phyloP scores from a whole-genome alignment of 2,113 vertebrate genomes.

The Serilophus lunatus region DNA sequence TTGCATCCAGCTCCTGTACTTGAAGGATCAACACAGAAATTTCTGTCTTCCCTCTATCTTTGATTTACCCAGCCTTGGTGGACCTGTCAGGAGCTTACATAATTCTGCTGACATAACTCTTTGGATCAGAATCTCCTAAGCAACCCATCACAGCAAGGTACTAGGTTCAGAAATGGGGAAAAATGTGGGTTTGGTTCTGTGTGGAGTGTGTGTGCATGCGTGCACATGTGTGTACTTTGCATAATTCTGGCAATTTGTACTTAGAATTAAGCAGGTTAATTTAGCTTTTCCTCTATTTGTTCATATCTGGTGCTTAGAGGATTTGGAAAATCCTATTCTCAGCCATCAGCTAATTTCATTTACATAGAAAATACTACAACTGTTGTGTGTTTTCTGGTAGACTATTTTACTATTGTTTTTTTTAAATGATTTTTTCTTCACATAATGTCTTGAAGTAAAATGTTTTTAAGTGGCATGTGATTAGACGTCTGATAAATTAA shows the following conservation, averaged over 20 bases:
- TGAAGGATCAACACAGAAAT: neutral
- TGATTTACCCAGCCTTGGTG: neutral
- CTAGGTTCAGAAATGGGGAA: neutral
- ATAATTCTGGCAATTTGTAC: neutral
- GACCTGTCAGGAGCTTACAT: neutral
- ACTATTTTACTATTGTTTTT: neutral
- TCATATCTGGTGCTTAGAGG: slow-evolving; percentile 22
- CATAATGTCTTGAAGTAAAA: neutral
- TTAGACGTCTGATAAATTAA: neutral
- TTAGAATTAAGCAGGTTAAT: slow-evolving; percentile 30
- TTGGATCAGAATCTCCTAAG: slow-evolving; percentile 32
- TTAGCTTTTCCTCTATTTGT: slow-evolving; percentile 21
- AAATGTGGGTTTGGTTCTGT: neutral
- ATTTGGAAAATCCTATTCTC: slow-evolving; percentile 47
- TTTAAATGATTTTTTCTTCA: neutral
- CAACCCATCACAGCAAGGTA: slow-evolving; percentile 21
- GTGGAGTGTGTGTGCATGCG: rapidly evolving
- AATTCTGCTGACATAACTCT: slow-evolving; percentile 8
- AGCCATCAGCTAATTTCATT: slow-evolving; percentile 10
- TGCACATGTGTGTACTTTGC: rapidly evolving
- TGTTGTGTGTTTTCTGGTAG: neutral
- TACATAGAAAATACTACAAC: neutral
- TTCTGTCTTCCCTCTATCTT: neutral
- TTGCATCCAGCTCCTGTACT: neutral
- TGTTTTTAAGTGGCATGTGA: neutral